Percentiles rank a stretch among this genome's conserved stretches.
Evolutionary conservation across 1,140 invertebrate species (phyloP).

Genomic region (Drosophila virilis): DNA sequence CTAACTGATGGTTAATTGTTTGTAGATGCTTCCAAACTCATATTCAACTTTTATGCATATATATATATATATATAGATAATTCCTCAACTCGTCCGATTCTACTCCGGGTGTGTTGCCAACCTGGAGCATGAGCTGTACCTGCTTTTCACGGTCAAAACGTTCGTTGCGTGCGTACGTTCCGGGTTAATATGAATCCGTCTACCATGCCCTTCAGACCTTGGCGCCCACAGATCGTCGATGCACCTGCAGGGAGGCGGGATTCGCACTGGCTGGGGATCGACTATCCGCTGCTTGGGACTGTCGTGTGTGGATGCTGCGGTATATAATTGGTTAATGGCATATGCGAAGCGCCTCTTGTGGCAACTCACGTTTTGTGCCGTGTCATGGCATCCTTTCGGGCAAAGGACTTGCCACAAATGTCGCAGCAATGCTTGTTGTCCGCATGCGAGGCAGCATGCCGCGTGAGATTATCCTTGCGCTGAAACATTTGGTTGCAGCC

Average conservation of each 20-base stretch:
- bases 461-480: conserved; percentile 35
- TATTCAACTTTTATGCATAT: too few relatives aligned
- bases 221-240: background rate
- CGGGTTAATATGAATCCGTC: background rate
- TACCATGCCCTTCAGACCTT: background rate
- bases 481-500: conserved; percentile 46
- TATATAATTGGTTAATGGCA: background rate
- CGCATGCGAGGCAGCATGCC: conserved; percentile 27
- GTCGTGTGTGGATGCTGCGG: background rate
- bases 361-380: conserved; percentile 22
- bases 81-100: too few relatives aligned
- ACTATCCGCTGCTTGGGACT: background rate
- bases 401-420: conserved; percentile 41
- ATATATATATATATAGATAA: too few relatives aligned
- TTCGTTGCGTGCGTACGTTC: too few relatives aligned
- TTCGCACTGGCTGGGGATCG: background rate
- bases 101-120: too few relatives aligned
- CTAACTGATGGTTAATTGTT: background rate
- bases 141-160: too few relatives aligned
- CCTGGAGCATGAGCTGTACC: too few relatives aligned
- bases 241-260: background rate
- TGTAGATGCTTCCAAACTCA: too few relatives aligned
- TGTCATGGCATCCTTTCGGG: conserved; percentile 31
- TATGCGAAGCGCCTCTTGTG: background rate
- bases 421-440: conserved; percentile 31